phyloP scores from a whole-genome alignment of 2,113 vertebrate species.

The Hippocampus barbouri region DNA sequence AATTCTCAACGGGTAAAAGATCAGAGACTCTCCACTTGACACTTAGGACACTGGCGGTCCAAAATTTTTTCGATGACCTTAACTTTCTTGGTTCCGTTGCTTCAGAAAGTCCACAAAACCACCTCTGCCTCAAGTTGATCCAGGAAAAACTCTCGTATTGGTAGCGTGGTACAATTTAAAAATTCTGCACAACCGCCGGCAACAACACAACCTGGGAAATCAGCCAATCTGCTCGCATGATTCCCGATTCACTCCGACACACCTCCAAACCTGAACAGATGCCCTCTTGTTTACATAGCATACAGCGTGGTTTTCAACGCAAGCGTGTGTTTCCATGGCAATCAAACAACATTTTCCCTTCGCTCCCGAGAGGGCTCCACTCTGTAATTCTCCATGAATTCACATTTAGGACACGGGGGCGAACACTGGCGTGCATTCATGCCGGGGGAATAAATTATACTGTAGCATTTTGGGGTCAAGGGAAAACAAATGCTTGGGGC shows the following conservation, averaged over 20 bases:
- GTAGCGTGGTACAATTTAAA: background rate
- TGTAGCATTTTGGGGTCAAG: slow-evolving; percentile 9
- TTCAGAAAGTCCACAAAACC: background rate
- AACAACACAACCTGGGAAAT: background rate
- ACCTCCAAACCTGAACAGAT: slow-evolving; percentile 25
- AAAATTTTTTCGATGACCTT: background rate
- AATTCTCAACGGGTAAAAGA: background rate
- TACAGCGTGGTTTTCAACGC: background rate
- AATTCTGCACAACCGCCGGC: background rate
- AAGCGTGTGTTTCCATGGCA: slow-evolving; percentile 21
- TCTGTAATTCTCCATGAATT: slow-evolving; percentile 29
- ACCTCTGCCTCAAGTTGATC: background rate
- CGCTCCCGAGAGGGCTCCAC: slow-evolving; percentile 17
- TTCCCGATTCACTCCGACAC: slow-evolving; percentile 8
- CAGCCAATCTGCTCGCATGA: background rate
- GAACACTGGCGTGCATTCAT: slow-evolving; percentile 6
- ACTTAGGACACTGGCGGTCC: background rate
- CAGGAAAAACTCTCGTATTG: background rate
- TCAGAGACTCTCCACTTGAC: background rate
- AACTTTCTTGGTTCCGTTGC: background rate
- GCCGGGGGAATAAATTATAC: slow-evolving; percentile 20
- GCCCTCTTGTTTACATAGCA: slow-evolving; percentile 22
- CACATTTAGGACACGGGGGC: slow-evolving; percentile 33
- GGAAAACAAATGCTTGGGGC: background rate
- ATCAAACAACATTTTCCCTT: slow-evolving; percentile 29